phyloP scores from a whole-genome alignment of 2,113 vertebrate genomes.

The Pogonocichla stellata region DNA sequence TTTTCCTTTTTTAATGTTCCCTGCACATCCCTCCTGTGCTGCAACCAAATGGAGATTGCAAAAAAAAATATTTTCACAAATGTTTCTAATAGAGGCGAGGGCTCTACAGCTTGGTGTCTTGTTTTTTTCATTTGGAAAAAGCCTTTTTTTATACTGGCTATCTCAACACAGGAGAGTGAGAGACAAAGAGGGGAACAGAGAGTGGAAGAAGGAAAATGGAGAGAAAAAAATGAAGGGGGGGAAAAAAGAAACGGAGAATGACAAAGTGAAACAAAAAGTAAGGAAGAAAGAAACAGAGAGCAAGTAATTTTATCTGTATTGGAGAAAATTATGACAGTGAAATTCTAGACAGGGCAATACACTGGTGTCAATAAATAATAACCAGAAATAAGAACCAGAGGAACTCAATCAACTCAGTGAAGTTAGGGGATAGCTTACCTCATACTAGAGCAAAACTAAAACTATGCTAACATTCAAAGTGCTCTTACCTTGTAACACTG shows the following conservation, averaged over 20 bases:
- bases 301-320: not conserved
- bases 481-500: not conserved
- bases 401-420: not conserved
- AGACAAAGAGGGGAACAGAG: not conserved
- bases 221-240: not conserved
- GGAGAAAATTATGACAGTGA: not conserved
- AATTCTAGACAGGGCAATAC: not conserved
- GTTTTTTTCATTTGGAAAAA: not conserved
- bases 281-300: not conserved
- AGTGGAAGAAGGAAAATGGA: not conserved
- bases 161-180: not conserved
- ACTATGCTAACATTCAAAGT: not conserved
- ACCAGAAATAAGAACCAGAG: not conserved
- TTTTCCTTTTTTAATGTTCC: constrained; percentile 34
- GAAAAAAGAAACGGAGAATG: not conserved
- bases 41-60: not conserved
- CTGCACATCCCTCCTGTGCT: constrained; percentile 21
- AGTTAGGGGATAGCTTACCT: not conserved
- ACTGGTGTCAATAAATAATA: not conserved
- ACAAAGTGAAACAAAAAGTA: not conserved
- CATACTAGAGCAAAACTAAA: not conserved
- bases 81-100: constrained; percentile 21
- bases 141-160: not conserved
- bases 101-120: not conserved
- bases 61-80: constrained; percentile 42